These are phyloP conservation scores for Phylloscopus whistleri DNA, from an alignment of 2,113 vertebrate species.

Conservation along the genomic window DNA sequence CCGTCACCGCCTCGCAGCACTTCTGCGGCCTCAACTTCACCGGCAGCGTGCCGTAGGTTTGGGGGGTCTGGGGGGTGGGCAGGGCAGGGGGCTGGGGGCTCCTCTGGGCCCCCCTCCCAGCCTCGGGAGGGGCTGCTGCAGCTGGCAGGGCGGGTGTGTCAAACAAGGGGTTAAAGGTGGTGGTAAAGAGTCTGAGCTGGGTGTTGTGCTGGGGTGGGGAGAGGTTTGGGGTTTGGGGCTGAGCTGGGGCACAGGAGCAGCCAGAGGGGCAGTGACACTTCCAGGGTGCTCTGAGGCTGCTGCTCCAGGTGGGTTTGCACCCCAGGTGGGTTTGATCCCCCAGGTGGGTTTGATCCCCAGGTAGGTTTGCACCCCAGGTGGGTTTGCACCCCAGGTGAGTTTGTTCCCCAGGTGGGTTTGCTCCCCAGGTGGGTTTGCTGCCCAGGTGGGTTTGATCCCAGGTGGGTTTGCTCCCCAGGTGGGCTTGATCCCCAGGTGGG, in stretches of 20 bases:
- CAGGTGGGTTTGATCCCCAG: too few species aligned
- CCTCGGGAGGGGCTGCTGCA: neutral
- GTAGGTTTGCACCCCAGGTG: too few species aligned
- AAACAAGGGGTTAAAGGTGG: neutral
- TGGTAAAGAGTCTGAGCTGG: fast-evolving
- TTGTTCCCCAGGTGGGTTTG: neutral
- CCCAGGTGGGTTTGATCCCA: neutral
- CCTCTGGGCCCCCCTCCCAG: fast-evolving
- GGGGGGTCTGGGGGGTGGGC: neutral
- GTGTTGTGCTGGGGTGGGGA: neutral
- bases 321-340: too few species aligned
- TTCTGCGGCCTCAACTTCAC: conserved; percentile 96
- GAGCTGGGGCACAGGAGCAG: fast-evolving
- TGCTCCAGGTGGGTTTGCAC: too few species aligned
- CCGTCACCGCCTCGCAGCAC: conserved; percentile 84
- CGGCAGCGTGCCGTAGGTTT: conserved; percentile 89
- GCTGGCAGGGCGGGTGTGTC: neutral
- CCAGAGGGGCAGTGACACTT: neutral
- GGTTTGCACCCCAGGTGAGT: too few species aligned
- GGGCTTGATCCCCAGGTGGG: too few species aligned
- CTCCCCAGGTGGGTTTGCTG: neutral
- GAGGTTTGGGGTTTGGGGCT: neutral
- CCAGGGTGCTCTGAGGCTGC: neutral
- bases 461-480: too few species aligned
- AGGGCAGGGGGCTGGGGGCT: neutral